Base-by-base conservation (phyloP, 2,797 vertebrate genomes). In the Catharus ustulatus region DNA sequence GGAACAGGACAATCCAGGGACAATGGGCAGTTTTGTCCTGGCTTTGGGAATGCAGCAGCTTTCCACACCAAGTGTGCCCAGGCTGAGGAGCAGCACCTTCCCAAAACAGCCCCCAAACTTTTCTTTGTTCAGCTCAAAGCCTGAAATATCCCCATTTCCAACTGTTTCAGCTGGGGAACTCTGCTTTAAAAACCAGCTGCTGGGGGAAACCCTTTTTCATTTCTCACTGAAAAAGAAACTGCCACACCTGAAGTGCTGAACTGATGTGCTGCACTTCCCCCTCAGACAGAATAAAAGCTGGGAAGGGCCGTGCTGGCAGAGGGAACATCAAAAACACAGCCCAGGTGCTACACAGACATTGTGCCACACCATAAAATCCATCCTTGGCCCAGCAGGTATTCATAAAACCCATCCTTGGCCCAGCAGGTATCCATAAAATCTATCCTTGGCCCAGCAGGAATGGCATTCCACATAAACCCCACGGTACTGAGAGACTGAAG, bases 31-130 rank as follows among this genome's bases (percentile, higher is more conserved):
- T 1, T 71, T 30, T 5, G 36, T 6, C 51, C 32, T 1, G 13
- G 6, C 22, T 43, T 6, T 34, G 30, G 57, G 58, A 32, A 34
- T 24, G 43, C 45, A 63, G 42, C 34, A 61, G 57, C 67, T 32
- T 38, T 27, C 58, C 52, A 27, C 1, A 12, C 18, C 4, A 75
- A 48, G 26, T 0, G 0, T 5, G 52, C 18, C 0, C 3, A 12
- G 34, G 15, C 24, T 32, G 7, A 43, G 43, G 6, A 29, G 15
- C 42, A 5, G 1, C 57, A 54, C 30, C 32, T 21, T 45, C 66
- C 82, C 76, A 68, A 17, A 14, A 13, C 46, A 26, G 36, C 15
- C 32, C 75, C 58, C 68, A 80, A 24, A 12, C 43, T 34, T 30
- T 48, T 17, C 57, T 38, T n/a, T 48, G 26, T 27, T 36, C 84